Conservation (phyloP, 2,113 vertebrate genomes). For the Regulus satrapa region DNA sequence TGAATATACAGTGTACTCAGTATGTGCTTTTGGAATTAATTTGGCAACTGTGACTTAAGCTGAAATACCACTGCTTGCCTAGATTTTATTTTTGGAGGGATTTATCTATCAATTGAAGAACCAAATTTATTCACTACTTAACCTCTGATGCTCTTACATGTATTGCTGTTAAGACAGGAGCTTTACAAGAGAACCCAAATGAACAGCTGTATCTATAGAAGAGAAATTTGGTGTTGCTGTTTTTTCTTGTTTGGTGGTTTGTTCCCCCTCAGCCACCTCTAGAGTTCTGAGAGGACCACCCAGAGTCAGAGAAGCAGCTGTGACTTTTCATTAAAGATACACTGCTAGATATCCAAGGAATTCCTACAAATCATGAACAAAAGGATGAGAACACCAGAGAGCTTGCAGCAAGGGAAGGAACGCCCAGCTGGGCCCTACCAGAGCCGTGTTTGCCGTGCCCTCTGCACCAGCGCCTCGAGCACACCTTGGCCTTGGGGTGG, state of each 20-base stretch:
- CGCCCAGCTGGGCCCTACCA: neutral
- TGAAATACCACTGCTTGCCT: neutral
- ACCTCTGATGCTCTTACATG: neutral
- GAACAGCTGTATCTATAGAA: neutral
- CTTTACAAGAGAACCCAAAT: neutral
- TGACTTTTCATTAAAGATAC: neutral
- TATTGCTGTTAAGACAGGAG: neutral
- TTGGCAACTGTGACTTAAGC: neutral
- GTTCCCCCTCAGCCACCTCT: neutral
- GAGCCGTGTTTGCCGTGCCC: neutral
- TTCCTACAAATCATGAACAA: neutral
- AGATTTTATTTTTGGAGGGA: neutral
- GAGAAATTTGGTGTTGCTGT: neutral
- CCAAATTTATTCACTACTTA: neutral
- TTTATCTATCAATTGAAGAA: neutral
- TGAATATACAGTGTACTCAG: neutral
- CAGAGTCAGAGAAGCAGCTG: neutral
- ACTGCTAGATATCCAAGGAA: neutral
- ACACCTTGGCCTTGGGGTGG: accelerated
- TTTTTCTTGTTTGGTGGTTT: neutral
- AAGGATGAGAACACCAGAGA: neutral
- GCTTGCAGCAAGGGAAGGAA: neutral
- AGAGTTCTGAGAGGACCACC: neutral
- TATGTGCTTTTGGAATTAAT: conserved; percentile 8
- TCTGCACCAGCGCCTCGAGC: neutral